phyloP scores from a whole-genome alignment of 92 coral and sea anemone genomes.

The Phymanthus crucifer region DNA sequence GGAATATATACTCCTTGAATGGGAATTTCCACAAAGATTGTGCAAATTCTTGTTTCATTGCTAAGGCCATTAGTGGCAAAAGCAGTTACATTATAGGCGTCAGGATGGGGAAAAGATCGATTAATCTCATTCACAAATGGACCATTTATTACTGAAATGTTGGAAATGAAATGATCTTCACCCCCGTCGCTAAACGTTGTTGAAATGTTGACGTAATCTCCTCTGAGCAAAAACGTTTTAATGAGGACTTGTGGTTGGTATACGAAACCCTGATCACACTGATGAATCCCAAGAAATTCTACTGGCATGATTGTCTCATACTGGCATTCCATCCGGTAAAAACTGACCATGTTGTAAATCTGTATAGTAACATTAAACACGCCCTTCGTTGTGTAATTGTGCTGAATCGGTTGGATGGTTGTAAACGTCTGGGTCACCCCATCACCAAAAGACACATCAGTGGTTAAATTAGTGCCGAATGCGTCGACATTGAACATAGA shows the following conservation, averaged over 20 bases:
- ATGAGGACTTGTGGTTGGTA: neutral
- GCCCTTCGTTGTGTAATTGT: constrained; percentile 13
- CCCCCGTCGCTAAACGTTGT: constrained; percentile 39
- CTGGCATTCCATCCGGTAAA: constrained; percentile 8
- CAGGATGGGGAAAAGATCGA: constrained; percentile 20
- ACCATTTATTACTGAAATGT: constrained; percentile 8
- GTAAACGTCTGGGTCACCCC: neutral
- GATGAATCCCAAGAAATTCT: neutral
- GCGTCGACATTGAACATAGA: neutral
- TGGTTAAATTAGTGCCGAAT: neutral
- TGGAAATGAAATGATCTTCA: constrained; percentile 6
- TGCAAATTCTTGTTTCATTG: constrained; percentile 8
- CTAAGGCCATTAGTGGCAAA: constrained; percentile 35
- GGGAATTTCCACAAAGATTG: constrained; percentile 28
- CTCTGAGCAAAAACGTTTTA: neutral
- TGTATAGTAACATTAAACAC: constrained; percentile 3
- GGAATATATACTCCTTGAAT: constrained; percentile 24
- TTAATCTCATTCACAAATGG: neutral
- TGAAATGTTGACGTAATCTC: constrained; percentile 22
- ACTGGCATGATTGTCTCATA: constrained; percentile 11
- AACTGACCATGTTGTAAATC: constrained; percentile 28
- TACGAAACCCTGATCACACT: neutral
- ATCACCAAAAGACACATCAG: neutral
- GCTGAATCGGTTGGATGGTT: neutral
- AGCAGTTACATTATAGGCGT: constrained; percentile 30